Percentiles rank a stretch among this genome's conserved stretches.
Evolutionary conservation across 2,888 invertebrate genomes (phyloP).

Genomic region (Tipula helvola): DNA sequence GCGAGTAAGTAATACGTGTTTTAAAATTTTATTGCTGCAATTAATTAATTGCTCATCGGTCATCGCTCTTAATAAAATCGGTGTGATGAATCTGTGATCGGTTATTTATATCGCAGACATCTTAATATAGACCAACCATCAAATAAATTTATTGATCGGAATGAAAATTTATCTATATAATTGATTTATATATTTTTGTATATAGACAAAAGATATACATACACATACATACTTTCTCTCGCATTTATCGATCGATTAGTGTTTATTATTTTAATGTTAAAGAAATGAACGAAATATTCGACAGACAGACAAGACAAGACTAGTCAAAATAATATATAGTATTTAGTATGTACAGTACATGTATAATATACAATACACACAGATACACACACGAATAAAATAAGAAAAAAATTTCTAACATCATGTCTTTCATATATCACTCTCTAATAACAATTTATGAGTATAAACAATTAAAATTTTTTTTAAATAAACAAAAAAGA

Average conservation of each 20-base stretch:
- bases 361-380: background rate
- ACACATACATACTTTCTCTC: background rate
- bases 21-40: too few species aligned
- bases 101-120: too few species aligned
- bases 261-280: background rate
- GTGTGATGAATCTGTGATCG: too few species aligned
- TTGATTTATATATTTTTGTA: background rate
- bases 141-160: background rate
- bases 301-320: constrained; percentile 4
- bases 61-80: too few species aligned
- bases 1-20: too few species aligned
- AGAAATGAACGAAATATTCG: background rate
- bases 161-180: background rate
- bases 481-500: background rate
- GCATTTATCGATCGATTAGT: background rate
- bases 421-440: constrained; percentile 24
- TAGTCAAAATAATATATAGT: background rate
- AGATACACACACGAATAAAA: background rate
- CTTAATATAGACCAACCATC: background rate
- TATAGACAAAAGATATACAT: background rate
- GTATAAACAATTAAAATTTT: constrained; percentile 20
- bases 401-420: constrained; percentile 15
- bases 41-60: too few species aligned
- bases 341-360: background rate
- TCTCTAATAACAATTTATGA: constrained; percentile 22